These are phyloP conservation scores for Lithodes maja DNA, from an alignment of 2,888 invertebrate genomes.

Conservation along the genomic window DNA sequence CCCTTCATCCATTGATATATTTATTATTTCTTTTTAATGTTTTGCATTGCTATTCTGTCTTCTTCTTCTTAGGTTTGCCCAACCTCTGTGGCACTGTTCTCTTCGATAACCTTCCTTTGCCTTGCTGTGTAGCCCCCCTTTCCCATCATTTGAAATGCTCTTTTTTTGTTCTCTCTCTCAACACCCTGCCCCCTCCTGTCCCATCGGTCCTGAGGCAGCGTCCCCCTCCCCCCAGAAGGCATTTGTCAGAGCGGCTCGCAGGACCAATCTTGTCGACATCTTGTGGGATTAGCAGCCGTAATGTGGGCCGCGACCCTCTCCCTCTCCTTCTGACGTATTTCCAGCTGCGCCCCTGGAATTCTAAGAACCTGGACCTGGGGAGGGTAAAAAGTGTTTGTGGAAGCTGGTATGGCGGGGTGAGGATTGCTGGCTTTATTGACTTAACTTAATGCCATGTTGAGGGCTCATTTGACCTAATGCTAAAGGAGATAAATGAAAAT, in stretches of 20 bases:
- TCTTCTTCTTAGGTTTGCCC: no score
- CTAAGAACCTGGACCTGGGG: slow-evolving; percentile 36
- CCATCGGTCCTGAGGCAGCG: not conserved
- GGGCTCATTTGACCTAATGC: no score
- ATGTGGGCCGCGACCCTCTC: slow-evolving; percentile 41
- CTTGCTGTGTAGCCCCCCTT: not conserved
- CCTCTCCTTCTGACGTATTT: slow-evolving; percentile 49
- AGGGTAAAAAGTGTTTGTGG: slow-evolving; percentile 16
- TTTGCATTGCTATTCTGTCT: not conserved
- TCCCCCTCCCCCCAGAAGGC: slow-evolving; percentile 34
- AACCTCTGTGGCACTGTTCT: not conserved
- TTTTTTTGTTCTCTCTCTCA: not conserved
- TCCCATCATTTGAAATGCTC: not conserved
- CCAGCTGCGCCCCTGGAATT: slow-evolving; percentile 49
- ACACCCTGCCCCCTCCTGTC: not conserved
- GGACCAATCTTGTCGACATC: slow-evolving; percentile 63
- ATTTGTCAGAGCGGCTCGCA: slow-evolving; percentile 47
- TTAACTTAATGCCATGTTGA: not conserved
- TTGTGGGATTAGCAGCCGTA: slow-evolving; percentile 58
- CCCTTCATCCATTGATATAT: not conserved
- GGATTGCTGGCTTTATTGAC: not conserved
- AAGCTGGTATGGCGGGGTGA: not conserved
- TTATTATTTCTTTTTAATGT: not conserved
- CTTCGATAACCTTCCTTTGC: not conserved
- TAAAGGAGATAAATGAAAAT: no score